Percentiles rank a stretch among this genome's conserved stretches.
Evolutionary conservation across 2,797 vertebrate species (phyloP).

Genomic region (Chromis chromis): DNA sequence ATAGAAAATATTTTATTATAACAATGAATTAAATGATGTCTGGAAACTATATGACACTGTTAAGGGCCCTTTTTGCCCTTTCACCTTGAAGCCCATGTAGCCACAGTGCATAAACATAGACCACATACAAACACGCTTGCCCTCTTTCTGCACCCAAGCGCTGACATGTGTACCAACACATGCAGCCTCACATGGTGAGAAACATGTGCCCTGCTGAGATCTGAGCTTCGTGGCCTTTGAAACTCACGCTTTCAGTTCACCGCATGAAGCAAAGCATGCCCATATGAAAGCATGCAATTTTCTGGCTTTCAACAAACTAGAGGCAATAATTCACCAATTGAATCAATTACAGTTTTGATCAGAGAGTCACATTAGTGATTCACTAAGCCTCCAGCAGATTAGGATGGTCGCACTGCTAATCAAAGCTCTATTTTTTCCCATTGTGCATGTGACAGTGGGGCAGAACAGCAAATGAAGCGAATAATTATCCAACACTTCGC

Average conservation of each 20-base stretch:
- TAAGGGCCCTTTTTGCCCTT: background rate
- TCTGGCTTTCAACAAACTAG: slow-evolving; percentile 27
- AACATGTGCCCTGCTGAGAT: slow-evolving; percentile 68
- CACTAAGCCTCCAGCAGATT: slow-evolving; percentile 42
- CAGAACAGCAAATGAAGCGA: slow-evolving; percentile 60
- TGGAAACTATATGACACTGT: too few species aligned
- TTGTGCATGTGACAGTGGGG: slow-evolving; percentile 54
- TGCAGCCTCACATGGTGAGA: slow-evolving; percentile 62
- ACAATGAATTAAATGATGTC: too few species aligned
- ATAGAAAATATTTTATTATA: too few species aligned
- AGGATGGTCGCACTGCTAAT: slow-evolving; percentile 61
- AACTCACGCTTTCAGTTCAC: slow-evolving; percentile 51
- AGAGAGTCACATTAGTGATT: slow-evolving; percentile 49
- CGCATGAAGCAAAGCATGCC: slow-evolving; percentile 48
- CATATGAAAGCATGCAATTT: slow-evolving; percentile 44
- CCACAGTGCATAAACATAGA: slow-evolving; percentile 1
- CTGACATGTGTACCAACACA: slow-evolving; percentile 69
- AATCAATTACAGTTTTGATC: slow-evolving; percentile 64
- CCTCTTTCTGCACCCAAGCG: slow-evolving; percentile 22
- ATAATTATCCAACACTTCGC: slow-evolving; percentile 65
- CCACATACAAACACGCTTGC: slow-evolving; percentile 4
- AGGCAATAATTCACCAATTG: slow-evolving; percentile 46
- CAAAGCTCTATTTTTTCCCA: slow-evolving; percentile 45
- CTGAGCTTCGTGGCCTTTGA: slow-evolving; percentile 74
- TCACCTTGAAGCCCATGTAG: slow-evolving; percentile 7